phyloP scores from a whole-genome alignment of 1,140 invertebrate species.

The Chymomyza costata region DNA sequence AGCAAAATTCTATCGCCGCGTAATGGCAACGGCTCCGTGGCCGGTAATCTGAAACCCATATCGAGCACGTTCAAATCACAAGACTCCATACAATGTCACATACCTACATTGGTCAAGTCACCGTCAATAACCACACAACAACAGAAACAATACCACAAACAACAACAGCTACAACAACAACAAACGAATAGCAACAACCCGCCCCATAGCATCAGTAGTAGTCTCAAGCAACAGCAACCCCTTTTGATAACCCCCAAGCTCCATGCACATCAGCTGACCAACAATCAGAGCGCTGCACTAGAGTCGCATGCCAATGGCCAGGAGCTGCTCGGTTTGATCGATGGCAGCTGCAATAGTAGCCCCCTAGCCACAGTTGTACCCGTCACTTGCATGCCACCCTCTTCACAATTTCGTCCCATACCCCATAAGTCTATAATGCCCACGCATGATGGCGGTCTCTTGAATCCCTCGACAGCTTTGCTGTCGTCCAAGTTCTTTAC shows the following conservation, averaged over 20 bases:
- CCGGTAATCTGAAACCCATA: slow-evolving; percentile 69
- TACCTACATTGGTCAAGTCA: slow-evolving; percentile 74
- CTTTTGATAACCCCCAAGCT: slow-evolving; percentile 69
- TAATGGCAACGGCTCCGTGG: slow-evolving; percentile 25
- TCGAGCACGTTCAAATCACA: slow-evolving; percentile 74
- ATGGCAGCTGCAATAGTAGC: slow-evolving; percentile 54
- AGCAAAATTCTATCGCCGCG: slow-evolving; percentile 72
- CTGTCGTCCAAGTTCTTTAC: slow-evolving; percentile 74
- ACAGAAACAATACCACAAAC: slow-evolving; percentile 65
- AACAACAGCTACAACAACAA: slow-evolving; percentile 44
- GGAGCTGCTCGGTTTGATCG: slow-evolving; percentile 56
- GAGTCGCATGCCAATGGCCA: slow-evolving; percentile 35
- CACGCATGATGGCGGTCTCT: slow-evolving; percentile 32
- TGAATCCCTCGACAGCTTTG: slow-evolving; percentile 71
- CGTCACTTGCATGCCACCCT: slow-evolving; percentile 70
- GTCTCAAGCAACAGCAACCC: slow-evolving; percentile 69
- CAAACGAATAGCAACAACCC: slow-evolving; percentile 30
- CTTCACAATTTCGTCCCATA: slow-evolving; percentile 75
- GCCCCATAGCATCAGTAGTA: slow-evolving; percentile 48
- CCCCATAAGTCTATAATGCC: slow-evolving; percentile 71
- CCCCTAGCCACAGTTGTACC: slow-evolving; percentile 65
- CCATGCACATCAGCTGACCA: slow-evolving; percentile 55
- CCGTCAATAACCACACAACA: slow-evolving; percentile 73
- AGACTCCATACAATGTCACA: slow-evolving; percentile 74
- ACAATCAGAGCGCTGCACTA: slow-evolving; percentile 1